phyloP scores from a whole-genome alignment of 2,113 vertebrate genomes.

The Scortum barcoo region DNA sequence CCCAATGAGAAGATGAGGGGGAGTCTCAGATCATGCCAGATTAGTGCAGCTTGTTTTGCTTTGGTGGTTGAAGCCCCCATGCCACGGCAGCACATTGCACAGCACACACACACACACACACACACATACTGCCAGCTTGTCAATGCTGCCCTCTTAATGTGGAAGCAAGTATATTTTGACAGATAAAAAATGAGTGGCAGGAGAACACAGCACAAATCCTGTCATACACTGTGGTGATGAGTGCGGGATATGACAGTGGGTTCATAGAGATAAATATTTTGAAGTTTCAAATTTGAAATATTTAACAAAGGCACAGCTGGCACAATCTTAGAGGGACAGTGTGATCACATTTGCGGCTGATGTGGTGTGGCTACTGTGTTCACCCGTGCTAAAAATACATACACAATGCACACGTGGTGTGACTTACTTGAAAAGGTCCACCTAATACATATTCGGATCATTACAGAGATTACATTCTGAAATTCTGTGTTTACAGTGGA shows the following conservation, averaged over 20 bases:
- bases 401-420: background rate
- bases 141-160: slow-evolving; percentile 65
- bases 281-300: too few species aligned
- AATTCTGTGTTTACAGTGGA: background rate
- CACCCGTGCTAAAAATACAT: slow-evolving; percentile 2
- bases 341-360: slow-evolving; percentile 15
- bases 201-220: slow-evolving; percentile 28
- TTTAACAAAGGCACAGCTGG: background rate
- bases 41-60: slow-evolving; percentile 80
- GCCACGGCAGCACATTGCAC: background rate
- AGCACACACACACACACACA: slow-evolving; percentile 12
- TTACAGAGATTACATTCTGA: background rate
- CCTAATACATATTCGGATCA: background rate
- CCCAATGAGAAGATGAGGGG: slow-evolving; percentile 78
- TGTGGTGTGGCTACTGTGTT: background rate
- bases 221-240: slow-evolving; percentile 33
- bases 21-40: slow-evolving; percentile 76
- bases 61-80: slow-evolving; percentile 57
- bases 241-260: slow-evolving; percentile 45
- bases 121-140: slow-evolving; percentile 53
- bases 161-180: slow-evolving; percentile 71
- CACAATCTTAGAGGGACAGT: background rate
- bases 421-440: background rate
- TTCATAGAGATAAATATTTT: slow-evolving; percentile 38
- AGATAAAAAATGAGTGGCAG: slow-evolving; percentile 70